Conservation (phyloP, 2,113 vertebrate species). For the Cercopithecus mona region DNA sequence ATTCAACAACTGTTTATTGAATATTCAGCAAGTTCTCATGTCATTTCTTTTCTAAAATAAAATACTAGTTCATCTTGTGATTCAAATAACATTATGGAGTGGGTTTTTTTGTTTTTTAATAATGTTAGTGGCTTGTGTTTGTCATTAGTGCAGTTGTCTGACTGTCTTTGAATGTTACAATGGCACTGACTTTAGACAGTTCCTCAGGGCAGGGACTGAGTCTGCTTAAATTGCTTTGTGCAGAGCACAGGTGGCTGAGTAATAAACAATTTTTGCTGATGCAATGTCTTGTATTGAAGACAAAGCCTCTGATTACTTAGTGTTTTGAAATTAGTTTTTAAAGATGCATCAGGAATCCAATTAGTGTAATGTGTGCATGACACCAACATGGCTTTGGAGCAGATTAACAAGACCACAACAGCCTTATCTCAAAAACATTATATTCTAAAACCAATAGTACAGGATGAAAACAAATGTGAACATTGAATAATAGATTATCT, state of each 20-base stretch:
- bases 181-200: constrained; percentile 62
- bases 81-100: constrained; percentile 35
- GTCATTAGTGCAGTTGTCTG: constrained; percentile 53
- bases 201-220: constrained; percentile 71
- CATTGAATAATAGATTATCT: constrained; percentile 44
- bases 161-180: constrained; percentile 59
- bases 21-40: neutral
- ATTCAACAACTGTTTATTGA: neutral
- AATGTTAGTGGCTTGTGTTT: constrained; percentile 34
- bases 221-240: constrained; percentile 76
- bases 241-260: constrained; percentile 79
- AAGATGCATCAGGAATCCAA: constrained; percentile 80
- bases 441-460: constrained; percentile 50
- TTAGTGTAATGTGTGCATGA: constrained; percentile 77
- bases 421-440: constrained; percentile 43
- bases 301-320: constrained; percentile 79
- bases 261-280: constrained; percentile 79
- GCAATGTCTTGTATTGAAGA: constrained; percentile 72
- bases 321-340: constrained; percentile 81
- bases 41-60: constrained; percentile 1
- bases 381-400: constrained; percentile 67
- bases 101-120: constrained; percentile 28
- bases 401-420: constrained; percentile 66
- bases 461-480: constrained; percentile 45
- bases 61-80: constrained; percentile 1